Conservation (phyloP, 2,113 vertebrate species). For the Ictidomys tridecemlineatus region DNA sequence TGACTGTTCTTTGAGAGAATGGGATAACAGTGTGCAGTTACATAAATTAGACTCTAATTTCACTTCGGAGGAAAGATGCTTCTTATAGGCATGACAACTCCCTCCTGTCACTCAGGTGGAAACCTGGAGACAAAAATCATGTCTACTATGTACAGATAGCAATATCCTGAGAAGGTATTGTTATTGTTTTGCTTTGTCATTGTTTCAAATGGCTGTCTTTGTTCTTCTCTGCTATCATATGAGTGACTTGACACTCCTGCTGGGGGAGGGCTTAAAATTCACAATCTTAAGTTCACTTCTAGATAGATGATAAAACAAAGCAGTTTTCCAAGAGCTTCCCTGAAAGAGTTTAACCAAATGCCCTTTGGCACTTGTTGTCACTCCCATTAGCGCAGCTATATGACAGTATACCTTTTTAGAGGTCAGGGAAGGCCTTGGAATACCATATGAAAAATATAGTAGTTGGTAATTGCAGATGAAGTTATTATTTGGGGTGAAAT, state of each 20-base stretch:
- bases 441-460: background rate
- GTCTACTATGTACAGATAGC: no score
- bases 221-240: background rate
- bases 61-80: background rate
- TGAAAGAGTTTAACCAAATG: background rate
- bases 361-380: background rate
- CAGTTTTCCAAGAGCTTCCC: background rate
- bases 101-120: background rate
- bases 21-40: background rate
- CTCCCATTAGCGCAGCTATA: background rate
- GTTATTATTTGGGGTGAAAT: background rate
- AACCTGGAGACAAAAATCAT: background rate
- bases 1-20: slow-evolving; percentile 12
- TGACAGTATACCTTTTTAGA: background rate
- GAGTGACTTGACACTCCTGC: background rate
- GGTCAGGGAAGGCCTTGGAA: background rate
- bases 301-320: background rate
- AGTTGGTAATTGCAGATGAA: background rate
- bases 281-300: background rate
- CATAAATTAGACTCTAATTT: background rate
- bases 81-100: background rate
- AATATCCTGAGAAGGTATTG: background rate
- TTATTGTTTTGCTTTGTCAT: background rate
- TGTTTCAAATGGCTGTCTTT: background rate
- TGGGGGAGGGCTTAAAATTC: background rate